Conservation (phyloP, 2,888 invertebrate genomes). For the Orgyia antiqua region DNA sequence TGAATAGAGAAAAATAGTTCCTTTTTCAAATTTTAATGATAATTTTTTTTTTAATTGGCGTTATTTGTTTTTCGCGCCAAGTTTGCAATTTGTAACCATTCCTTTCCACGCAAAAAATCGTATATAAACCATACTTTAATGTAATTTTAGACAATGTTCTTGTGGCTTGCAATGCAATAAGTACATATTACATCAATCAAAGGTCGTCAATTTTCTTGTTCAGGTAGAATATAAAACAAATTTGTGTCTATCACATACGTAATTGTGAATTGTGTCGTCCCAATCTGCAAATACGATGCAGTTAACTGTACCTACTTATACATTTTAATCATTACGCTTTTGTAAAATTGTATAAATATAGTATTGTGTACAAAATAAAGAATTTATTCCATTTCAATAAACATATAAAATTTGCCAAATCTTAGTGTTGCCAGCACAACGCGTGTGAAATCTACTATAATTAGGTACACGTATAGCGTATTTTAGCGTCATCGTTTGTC, state of each 20-base stretch:
- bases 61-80: constrained; percentile 6
- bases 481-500: constrained; percentile 16
- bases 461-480: constrained; percentile 5
- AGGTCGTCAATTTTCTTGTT: constrained; percentile 15
- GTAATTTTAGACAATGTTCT: constrained; percentile 4
- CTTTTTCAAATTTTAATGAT: too few relatives aligned
- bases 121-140: constrained; percentile 19
- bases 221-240: constrained; percentile 3
- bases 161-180: constrained; percentile 1
- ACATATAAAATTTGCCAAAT: constrained; percentile 27
- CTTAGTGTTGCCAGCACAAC: constrained; percentile 24
- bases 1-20: too few relatives aligned
- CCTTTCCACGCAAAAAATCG: constrained; percentile 6
- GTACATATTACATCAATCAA: constrained; percentile 3
- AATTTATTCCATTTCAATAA: constrained; percentile 21
- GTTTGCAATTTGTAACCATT: constrained; percentile 3
- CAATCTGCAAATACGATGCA: constrained; percentile 5
- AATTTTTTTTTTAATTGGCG: too few relatives aligned
- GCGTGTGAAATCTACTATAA: constrained; percentile 15
- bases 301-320: constrained; percentile 9
- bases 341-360: constrained; percentile 24
- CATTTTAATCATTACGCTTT: constrained; percentile 20
- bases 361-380: constrained; percentile 13
- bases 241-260: constrained; percentile 20
- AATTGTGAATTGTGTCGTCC: constrained; percentile 33